phyloP scores from a whole-genome alignment of 1,140 invertebrate species.

The Druon quercuslanigerum region DNA sequence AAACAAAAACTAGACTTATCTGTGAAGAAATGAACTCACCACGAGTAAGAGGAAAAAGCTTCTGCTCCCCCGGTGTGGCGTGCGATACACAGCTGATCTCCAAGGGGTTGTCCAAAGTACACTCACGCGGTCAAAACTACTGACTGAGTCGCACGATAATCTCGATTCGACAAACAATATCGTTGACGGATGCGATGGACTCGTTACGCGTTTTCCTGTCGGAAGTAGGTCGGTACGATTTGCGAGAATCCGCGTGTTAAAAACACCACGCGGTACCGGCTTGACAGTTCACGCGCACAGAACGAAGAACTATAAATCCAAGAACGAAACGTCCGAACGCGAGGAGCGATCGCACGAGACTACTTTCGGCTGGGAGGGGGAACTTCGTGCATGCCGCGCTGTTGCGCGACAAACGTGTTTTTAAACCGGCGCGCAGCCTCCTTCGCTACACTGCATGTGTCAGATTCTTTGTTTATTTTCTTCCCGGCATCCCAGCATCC shows the following conservation, averaged over 20 bases:
- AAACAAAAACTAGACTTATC: background rate
- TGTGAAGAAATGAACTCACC: background rate
- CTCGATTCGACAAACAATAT: background rate
- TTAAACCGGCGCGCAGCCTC: background rate
- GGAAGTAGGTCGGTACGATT: background rate
- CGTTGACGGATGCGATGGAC: background rate
- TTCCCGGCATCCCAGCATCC: background rate
- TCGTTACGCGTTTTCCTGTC: constrained; percentile 6
- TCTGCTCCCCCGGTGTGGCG: background rate
- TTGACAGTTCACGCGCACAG: background rate
- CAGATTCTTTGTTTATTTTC: constrained; percentile 26
- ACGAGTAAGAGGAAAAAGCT: background rate
- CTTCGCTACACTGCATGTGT: constrained; percentile 9
- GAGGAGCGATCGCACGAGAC: constrained; percentile 25
- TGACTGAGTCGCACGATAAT: background rate
- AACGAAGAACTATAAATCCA: background rate
- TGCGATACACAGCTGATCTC: constrained; percentile 3
- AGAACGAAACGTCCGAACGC: background rate
- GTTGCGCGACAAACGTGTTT: constrained; percentile 1
- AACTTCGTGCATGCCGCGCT: background rate
- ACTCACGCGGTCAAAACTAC: background rate
- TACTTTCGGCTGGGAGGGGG: background rate
- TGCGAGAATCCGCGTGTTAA: constrained; percentile 19
- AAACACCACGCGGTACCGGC: constrained; percentile 26
- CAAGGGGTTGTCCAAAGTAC: background rate